These are phyloP conservation scores for Dysidea cf. avara DNA, from an alignment of 37 sponge, comb jelly and placozoan genomes.

Conservation along the genomic window DNA sequence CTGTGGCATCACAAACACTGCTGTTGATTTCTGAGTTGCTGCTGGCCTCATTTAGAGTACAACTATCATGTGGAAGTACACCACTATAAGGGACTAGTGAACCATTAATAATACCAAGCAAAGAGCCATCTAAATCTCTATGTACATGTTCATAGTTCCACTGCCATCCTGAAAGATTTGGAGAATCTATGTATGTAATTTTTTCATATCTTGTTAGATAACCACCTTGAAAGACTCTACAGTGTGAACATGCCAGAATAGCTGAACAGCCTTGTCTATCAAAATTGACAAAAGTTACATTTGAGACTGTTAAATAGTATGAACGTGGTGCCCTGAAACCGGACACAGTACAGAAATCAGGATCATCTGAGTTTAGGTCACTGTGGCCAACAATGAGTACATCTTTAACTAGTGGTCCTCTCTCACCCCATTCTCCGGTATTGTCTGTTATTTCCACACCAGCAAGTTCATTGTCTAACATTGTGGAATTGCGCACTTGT, in stretches of 20 bases:
- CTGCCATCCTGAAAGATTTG: constrained; percentile 53
- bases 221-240: constrained; percentile 72
- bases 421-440: constrained; percentile 57
- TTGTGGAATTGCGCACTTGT: constrained; percentile 57
- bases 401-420: constrained; percentile 59
- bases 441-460: no score
- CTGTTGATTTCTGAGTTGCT: no score
- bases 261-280: constrained; percentile 48
- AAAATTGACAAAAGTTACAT: constrained; percentile 87
- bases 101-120: constrained; percentile 64
- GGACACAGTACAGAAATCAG: constrained; percentile 46
- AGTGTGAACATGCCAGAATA: constrained; percentile 77
- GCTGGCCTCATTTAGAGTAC: no score
- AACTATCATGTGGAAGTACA: no score
- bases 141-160: constrained; percentile 82
- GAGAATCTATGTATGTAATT: constrained; percentile 55
- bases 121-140: constrained; percentile 84
- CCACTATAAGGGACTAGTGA: no score
- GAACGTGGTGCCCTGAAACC: constrained; percentile 72
- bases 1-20: no score
- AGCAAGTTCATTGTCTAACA: constrained; percentile 74
- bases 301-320: no score
- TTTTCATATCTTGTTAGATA: constrained; percentile 69
- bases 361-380: constrained; percentile 5
- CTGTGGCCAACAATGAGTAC: no score